Conservation (phyloP, 2,888 invertebrate genomes). For the Ditula angustiorana region DNA sequence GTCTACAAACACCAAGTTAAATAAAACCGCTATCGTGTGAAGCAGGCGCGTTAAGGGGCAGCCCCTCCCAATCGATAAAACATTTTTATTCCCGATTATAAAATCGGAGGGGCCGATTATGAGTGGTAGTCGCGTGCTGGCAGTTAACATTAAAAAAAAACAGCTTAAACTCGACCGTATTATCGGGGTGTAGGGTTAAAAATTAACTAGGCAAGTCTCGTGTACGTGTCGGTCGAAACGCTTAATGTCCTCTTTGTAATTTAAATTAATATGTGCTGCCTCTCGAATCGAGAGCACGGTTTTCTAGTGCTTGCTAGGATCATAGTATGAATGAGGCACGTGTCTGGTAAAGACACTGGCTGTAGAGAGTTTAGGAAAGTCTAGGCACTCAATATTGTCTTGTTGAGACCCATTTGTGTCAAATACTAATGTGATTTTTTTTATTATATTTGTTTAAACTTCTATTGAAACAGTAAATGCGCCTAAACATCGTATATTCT, state of each 20-base stretch:
- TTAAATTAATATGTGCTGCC: constrained; percentile 37
- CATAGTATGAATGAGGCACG: background rate
- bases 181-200: background rate
- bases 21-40: background rate
- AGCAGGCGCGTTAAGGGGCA: constrained; percentile 15
- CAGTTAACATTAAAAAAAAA: constrained; percentile 55
- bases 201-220: background rate
- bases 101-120: constrained; percentile 66
- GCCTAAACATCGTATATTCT: no score
- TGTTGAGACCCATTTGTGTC: no score
- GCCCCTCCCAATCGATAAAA: constrained; percentile 64
- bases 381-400: no score
- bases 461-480: no score
- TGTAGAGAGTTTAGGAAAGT: background rate
- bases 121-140: constrained; percentile 75
- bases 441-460: background rate
- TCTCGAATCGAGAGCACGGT: constrained; percentile 28
- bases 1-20: background rate
- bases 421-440: background rate
- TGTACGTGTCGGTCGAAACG: background rate
- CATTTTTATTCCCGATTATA: constrained; percentile 72
- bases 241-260: constrained; percentile 36
- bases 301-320: constrained; percentile 14
- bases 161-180: background rate
- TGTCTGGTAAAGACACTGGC: background rate